Percentiles rank a stretch among this genome's conserved stretches.
phyloP scores from a whole-genome alignment of 2,797 vertebrate genomes.

The Malurus leucopterus region DNA sequence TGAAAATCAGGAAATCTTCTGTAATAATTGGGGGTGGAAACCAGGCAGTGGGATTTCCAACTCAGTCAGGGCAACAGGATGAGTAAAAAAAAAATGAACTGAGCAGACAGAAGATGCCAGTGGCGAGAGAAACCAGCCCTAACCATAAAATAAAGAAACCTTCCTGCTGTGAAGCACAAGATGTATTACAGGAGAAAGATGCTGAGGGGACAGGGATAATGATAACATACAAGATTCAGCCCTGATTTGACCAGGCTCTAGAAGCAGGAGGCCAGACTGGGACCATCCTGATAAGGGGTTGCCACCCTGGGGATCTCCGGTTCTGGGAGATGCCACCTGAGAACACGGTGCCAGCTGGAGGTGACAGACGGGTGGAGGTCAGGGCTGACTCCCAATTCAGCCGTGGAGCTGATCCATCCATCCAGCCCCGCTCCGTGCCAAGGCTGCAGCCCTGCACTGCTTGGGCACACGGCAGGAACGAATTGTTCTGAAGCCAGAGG shows the following conservation, averaged over 20 bases:
- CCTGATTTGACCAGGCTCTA: background rate
- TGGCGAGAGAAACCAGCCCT: background rate
- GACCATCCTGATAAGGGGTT: accelerated
- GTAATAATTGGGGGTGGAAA: background rate
- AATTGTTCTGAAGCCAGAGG: background rate
- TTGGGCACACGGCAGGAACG: background rate
- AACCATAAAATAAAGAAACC: background rate
- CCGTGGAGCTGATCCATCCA: background rate
- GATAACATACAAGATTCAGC: background rate
- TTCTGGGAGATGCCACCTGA: background rate
- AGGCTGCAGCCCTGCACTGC: background rate
- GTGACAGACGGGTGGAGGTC: background rate
- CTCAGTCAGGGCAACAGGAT: accelerated
- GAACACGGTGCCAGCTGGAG: background rate
- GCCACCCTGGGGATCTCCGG: background rate
- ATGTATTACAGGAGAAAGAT: background rate
- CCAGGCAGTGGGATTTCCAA: background rate
- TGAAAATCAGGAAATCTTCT: background rate
- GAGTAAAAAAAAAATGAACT: background rate
- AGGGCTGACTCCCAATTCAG: background rate
- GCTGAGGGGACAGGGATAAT: background rate
- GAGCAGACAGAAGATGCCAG: background rate
- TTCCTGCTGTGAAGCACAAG: background rate
- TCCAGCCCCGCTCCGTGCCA: accelerated
- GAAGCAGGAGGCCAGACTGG: background rate